Evolutionary conservation across 35 echinoderm and acorn worm species (phyloP).

Genomic region (Lytechinus variegatus): DNA sequence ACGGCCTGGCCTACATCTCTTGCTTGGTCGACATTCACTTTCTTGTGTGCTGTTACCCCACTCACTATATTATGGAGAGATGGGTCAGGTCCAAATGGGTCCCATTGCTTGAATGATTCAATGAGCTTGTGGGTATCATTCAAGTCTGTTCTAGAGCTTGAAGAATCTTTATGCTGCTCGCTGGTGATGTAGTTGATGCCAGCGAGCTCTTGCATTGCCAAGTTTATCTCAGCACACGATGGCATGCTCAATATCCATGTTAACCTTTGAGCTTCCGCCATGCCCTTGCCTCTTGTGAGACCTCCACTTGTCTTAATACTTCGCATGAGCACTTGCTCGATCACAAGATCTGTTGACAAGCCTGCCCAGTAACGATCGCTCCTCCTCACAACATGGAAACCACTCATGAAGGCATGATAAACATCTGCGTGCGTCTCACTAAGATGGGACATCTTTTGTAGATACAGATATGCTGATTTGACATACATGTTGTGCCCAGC

Average conservation of each 20-base stretch:
- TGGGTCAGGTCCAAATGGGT: too few relatives aligned
- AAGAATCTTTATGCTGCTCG: slow-evolving; percentile 53
- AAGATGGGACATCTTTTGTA: slow-evolving; percentile 66
- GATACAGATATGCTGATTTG: slow-evolving; percentile 59
- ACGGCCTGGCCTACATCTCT: too few relatives aligned
- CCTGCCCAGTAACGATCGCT: slow-evolving; percentile 68
- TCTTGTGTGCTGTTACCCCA: too few relatives aligned
- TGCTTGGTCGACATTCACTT: too few relatives aligned
- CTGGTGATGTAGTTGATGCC: slow-evolving; percentile 51
- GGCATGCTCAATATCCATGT: slow-evolving; percentile 40
- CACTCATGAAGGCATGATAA: slow-evolving; percentile 49
- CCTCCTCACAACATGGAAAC: slow-evolving; percentile 59
- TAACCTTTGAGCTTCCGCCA: slow-evolving; percentile 51
- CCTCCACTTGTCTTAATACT: slow-evolving; percentile 73
- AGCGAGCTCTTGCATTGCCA: slow-evolving; percentile 76
- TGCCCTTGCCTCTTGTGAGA: slow-evolving; percentile 63
- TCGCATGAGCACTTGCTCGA: slow-evolving; percentile 78
- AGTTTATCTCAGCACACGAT: slow-evolving; percentile 65
- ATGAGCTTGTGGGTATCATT: too few relatives aligned
- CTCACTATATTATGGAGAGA: too few relatives aligned
- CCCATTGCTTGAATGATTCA: too few relatives aligned
- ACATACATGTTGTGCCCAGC: slow-evolving; percentile 76
- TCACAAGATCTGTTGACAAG: slow-evolving; percentile 59
- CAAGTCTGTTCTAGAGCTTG: not conserved
- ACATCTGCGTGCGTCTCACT: slow-evolving; percentile 63